Base-by-base conservation (phyloP, 2,888 invertebrate species). In the Poecilobothrus nobilitatus region DNA sequence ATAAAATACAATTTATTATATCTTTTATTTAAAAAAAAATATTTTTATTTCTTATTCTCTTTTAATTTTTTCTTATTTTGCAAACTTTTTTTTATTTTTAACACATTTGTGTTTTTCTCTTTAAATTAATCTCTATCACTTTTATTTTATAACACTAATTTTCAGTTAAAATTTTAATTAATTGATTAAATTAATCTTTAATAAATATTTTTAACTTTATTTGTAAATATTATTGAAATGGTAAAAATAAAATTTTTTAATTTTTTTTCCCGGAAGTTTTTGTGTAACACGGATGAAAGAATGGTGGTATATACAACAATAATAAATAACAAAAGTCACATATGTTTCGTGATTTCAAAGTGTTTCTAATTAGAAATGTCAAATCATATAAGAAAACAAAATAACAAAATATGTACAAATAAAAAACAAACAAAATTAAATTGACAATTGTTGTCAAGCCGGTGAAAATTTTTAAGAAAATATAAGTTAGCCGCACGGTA, bases 231-330 rank as follows among this genome's bases (percentile, higher is more conserved):
- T 53, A 53, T 53, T 53, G 6, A 18, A n/a, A 53, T 12, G 15
- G 53, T n/a, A 53, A 53, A 53, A 53, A 53, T 41, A 53, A 18
- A 18, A 18, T 18, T 53, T 53, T 6, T 53, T 44, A 15, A 10
- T 18, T 53, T 53, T n/a, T 53, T 53, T 53, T 53, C 53, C 53
- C 53, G 53, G 53, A 53, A 53, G 53, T 53, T 53, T 53, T 53
- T 53, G n/a, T 53, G n/a, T 53, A 37, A 37, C 12, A 37, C 37
- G 37, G 53, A 53, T 53, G 15, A 53, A 53, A 53, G 53, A 53
- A 18, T 53, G 53, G 41, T 41, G 41, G 53, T 53, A 53, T 53
- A 53, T 53, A 53, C 53, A 53, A 53, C 18, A 53, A 53, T 53
- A 53, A 53, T 15, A 53, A 53, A 53, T 18, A 53, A 53, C 5